These are phyloP conservation scores for Corythaeola cristata DNA, from an alignment of 2,113 vertebrate species.

Conservation along the genomic window DNA sequence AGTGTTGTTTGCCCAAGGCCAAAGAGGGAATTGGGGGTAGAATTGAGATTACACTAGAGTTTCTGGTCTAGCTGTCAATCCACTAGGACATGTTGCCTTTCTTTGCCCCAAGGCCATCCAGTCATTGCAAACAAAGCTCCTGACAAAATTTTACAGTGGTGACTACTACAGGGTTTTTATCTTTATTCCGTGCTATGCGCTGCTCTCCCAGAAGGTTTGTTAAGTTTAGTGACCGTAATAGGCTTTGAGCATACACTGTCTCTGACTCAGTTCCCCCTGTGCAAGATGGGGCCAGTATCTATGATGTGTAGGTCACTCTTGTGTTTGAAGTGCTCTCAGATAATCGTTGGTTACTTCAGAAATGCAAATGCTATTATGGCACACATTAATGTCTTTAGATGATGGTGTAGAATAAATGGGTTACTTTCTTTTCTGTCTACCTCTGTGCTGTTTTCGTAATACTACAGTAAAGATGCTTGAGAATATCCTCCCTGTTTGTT, in stretches of 20 bases:
- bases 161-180: slow-evolving; percentile 43
- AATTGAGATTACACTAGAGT: slow-evolving; percentile 37
- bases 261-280: slow-evolving; percentile 2
- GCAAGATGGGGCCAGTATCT: neutral
- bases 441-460: slow-evolving; percentile 16
- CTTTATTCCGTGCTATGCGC: neutral
- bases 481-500: slow-evolving; percentile 34
- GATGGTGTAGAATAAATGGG: neutral
- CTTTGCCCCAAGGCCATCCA: slow-evolving; percentile 54
- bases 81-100: slow-evolving; percentile 1
- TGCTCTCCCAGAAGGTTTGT: neutral
- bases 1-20: slow-evolving; percentile 62
- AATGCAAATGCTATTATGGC: neutral
- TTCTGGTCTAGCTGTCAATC: slow-evolving; percentile 48
- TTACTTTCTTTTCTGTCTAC: neutral
- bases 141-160: neutral
- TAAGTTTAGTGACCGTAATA: slow-evolving; percentile 27
- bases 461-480: neutral
- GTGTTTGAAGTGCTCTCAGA: neutral
- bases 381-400: neutral
- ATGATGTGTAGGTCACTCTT: neutral
- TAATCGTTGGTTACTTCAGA: slow-evolving; percentile 6
- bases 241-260: slow-evolving; percentile 22
- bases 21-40: slow-evolving; percentile 49
- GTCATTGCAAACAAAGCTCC: slow-evolving; percentile 10